Base-by-base conservation (phyloP, 2,113 vertebrate species). In the Sialia sialis region DNA sequence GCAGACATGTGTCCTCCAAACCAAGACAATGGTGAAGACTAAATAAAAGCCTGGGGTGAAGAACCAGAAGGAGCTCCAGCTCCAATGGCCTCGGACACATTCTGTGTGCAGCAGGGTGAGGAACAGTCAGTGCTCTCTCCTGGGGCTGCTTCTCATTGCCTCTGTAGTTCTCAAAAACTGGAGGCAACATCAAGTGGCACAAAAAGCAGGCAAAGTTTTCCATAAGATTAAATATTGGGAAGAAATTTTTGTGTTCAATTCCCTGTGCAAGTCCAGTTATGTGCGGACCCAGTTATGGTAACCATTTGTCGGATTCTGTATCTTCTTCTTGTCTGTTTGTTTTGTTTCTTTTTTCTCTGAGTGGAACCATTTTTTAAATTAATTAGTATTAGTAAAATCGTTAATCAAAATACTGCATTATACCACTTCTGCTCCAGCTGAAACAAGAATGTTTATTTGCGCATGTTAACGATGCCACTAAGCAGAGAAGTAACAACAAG, bases 81-180 rank as follows among this genome's bases (percentile, higher is more conserved):
- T 84, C 11, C 13, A 7, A 1, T 26, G 43, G 26, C 18, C 49
- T 73, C 0, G 0, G 20, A 16, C 5, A 1, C 4, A 10, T 60
- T 73, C 29, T 60, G 16, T 51, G 30, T 56, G 16, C 36, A 55
- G 13, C 23, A 32, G 23, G 2, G 17, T 12, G 14, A 51, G 41
- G 18, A 32, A 13, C 26, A 17, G 8, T 15, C 13, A 32, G 4
- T 41, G 49, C 16, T 43, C 19, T 59, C 30, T 69, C 49, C 32
- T 64, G 39, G 13, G 6, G 11, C 16, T 80, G 32, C 34, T 72
- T 27, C 43, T 60, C 18, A 0, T 18, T 34, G 30, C 13, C 25
- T 27, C 36, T 54, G 34, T 14, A n/a, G 25, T 39, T 54, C 36
- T 81, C 41, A 73, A 2, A 66, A 20, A 39, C 48, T 75, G 29